Evolutionary conservation across 1,140 invertebrate species (phyloP).

Genomic region (Zaprionus camerounensis): DNA sequence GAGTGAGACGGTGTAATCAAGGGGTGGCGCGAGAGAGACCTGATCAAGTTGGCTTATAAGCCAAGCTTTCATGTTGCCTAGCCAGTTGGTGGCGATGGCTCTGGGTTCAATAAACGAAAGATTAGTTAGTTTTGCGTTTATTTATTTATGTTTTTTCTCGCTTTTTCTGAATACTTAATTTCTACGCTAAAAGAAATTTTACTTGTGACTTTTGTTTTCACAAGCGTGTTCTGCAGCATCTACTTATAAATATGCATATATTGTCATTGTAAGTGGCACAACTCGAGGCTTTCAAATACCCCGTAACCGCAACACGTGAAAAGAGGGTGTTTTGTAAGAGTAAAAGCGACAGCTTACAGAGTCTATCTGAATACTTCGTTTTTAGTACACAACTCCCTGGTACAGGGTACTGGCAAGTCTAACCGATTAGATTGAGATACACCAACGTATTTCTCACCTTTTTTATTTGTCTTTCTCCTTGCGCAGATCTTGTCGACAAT

Average conservation of each 20-base stretch:
- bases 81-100: slow-evolving; percentile 33
- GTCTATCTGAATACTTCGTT: neutral
- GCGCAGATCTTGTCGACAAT: slow-evolving; percentile 27
- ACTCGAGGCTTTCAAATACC: neutral
- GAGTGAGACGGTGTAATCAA: neutral
- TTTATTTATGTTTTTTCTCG: slow-evolving; percentile 16
- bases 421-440: neutral
- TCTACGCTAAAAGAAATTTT: slow-evolving; percentile 30
- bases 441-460: slow-evolving; percentile 20
- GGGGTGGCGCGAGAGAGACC: neutral
- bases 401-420: neutral
- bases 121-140: slow-evolving; percentile 20
- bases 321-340: neutral
- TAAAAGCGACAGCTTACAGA: too few relatives aligned
- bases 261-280: slow-evolving; percentile 3
- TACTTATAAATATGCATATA: neutral
- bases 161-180: slow-evolving; percentile 13
- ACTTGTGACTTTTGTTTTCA: slow-evolving; percentile 46
- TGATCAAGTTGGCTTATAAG: slow-evolving; percentile 11
- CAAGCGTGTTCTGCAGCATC: slow-evolving; percentile 13
- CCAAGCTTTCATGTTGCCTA: slow-evolving; percentile 45
- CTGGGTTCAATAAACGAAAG: slow-evolving; percentile 61
- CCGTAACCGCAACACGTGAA: neutral
- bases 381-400: neutral
- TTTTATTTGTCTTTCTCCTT: slow-evolving; percentile 35